Evolutionary conservation across 2,113 vertebrate genomes (phyloP), one percentile per base, ranked within the genome.

Genomic region (Ptyas mucosa): DNA sequence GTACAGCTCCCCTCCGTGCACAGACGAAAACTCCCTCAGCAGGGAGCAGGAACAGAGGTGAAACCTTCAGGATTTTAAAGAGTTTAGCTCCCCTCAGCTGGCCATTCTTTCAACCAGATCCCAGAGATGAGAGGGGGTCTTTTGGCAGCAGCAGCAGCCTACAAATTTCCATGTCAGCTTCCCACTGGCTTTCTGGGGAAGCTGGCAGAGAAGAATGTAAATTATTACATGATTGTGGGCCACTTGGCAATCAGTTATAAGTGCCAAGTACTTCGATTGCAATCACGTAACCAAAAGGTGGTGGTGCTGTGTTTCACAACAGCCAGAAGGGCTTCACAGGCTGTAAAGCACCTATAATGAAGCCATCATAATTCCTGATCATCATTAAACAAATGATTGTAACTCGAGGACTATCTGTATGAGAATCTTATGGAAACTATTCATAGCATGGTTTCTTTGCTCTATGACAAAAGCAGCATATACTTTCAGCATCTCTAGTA

Each of bases 401-500:
- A 69, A 69, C 26, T 64, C 26, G 1, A 64, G 26, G 29, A 11
- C 12, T 69, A n/a, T 64, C 61, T n/a, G 12, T 55, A 43, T 26
- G 8, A 81, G 34, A 39, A 81, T 39, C 34, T 81, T 81, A 39
- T 9, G 69, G 34, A 21, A 34, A 81, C 34, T 81, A 34, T 39
- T 81, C 69, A 85, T 57, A 91, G 75, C 20, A 57, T 81, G 24
- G 52, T 26, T 54, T 87, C 8, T 64, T 11, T 52, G 49, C 9
- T 64, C 5, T 51, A 24, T 51, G 43, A 91, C 4, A 91, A 23
- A 29, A 39, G 49, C 43, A 64, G 75, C 75, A 21, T 64, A 26
- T 49, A 90, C 29, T 85, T 94, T 90, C 53, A 89, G n/a, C 88
- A 86, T 46, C 87, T 90, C 88, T 93, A n/a, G 46, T 54, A 92